phyloP scores from a whole-genome alignment of 2,113 vertebrate species.

The Clarias macrocephalus region DNA sequence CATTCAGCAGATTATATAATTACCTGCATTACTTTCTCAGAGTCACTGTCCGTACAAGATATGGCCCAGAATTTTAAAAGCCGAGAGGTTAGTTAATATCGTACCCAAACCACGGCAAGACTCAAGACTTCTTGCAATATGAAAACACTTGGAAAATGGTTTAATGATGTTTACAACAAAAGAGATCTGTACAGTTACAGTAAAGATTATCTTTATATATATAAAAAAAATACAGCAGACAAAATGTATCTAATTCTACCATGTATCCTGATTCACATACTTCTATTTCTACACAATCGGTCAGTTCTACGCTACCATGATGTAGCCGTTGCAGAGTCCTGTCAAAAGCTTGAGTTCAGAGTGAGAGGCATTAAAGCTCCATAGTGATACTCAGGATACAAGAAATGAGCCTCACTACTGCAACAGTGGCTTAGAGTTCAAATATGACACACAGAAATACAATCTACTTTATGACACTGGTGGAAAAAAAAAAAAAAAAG shows the following conservation, averaged over 20 bases:
- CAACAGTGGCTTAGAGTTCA: slow-evolving; percentile 61
- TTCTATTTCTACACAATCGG: slow-evolving; percentile 86
- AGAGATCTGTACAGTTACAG: slow-evolving; percentile 99
- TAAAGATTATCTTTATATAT: slow-evolving; percentile 92
- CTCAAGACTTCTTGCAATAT: slow-evolving; percentile 66
- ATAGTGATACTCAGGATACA: slow-evolving; percentile 62
- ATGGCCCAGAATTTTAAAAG: neutral
- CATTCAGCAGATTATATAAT: neutral
- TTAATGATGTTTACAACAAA: slow-evolving; percentile 99
- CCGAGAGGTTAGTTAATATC: neutral
- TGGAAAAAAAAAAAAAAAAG: slow-evolving; percentile 43
- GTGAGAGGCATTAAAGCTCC: slow-evolving; percentile 47
- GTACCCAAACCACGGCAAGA: slow-evolving; percentile 39
- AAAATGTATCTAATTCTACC: slow-evolving; percentile 96
- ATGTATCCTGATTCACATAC: slow-evolving; percentile 95
- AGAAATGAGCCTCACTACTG: slow-evolving; percentile 52
- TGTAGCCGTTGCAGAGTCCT: slow-evolving; percentile 68
- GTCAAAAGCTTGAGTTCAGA: slow-evolving; percentile 78
- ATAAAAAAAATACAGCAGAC: slow-evolving; percentile 97
- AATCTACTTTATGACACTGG: slow-evolving; percentile 63
- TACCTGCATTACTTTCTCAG: no score
- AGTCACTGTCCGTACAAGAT: neutral
- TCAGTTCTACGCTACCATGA: slow-evolving; percentile 75
- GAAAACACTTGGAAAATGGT: slow-evolving; percentile 99
- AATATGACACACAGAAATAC: slow-evolving; percentile 53